phyloP scores from a whole-genome alignment of 2,797 vertebrate species.

The Lithobates sylvaticus region DNA sequence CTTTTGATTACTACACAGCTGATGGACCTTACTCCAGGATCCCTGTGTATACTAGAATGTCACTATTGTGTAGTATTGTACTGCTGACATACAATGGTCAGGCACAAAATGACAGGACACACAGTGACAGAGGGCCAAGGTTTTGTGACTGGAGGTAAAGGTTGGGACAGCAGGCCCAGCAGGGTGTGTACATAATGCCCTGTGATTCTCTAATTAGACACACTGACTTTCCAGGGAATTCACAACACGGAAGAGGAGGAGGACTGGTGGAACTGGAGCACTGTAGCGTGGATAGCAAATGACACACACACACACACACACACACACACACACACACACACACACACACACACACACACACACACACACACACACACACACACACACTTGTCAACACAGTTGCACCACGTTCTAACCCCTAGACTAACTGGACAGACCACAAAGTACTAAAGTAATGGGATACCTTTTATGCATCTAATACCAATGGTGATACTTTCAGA shows the following conservation, averaged over 20 bases:
- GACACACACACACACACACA: too few species aligned
- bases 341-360: too few species aligned
- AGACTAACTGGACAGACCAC: too few species aligned
- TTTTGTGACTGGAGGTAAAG: background rate
- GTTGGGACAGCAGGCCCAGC: background rate
- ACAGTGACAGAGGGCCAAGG: background rate
- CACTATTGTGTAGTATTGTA: background rate
- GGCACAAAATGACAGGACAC: background rate
- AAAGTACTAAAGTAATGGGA: too few species aligned
- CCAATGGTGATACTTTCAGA: too few species aligned
- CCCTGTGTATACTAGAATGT: background rate
- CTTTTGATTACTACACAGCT: background rate
- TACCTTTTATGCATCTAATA: too few species aligned
- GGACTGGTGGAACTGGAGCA: constrained; percentile 3
- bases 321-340: too few species aligned
- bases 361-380: too few species aligned
- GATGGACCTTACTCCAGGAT: background rate
- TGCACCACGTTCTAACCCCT: too few species aligned
- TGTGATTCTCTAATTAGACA: constrained; percentile 41
- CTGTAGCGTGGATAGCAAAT: background rate
- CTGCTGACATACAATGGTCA: background rate
- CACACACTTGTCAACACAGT: too few species aligned
- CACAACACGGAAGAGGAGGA: constrained; percentile 10
- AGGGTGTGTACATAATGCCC: background rate
- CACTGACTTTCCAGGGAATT: constrained; percentile 54